A percentile compares a stretch with the other conserved stretches of the same genome.
Conservation (phyloP, 2,113 vertebrate genomes). For the Leucopternis melanops region DNA sequence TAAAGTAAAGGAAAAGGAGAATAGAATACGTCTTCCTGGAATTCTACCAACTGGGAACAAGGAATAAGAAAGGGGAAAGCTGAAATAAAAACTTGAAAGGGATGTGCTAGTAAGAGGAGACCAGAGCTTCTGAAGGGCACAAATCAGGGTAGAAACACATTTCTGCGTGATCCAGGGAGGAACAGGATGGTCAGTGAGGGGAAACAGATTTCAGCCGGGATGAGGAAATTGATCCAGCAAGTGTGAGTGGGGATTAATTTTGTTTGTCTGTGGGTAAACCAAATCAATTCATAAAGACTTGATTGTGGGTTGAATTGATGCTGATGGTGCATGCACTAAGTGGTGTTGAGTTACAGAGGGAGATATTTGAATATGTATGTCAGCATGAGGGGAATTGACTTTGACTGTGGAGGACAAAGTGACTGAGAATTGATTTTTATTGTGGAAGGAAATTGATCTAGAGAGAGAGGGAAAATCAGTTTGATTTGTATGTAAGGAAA, state of each 20-base stretch:
- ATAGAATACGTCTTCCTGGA: not conserved
- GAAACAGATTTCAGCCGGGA: not conserved
- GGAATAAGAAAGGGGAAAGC: not conserved
- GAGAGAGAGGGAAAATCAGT: not conserved
- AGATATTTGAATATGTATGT: constrained; percentile 28
- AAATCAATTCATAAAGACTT: not conserved
- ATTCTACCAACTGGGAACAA: not conserved
- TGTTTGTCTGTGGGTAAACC: not conserved
- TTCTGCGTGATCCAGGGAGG: not conserved
- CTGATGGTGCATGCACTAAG: not conserved
- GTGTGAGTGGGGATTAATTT: constrained; percentile 11
- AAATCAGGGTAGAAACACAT: not conserved
- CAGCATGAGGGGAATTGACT: constrained; percentile 41
- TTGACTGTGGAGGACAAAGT: constrained; percentile 55
- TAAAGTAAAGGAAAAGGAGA: not conserved
- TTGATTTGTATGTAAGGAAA: constrained; percentile 1
- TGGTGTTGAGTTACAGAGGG: not conserved
- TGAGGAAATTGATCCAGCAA: not conserved
- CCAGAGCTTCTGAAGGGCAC: not conserved
- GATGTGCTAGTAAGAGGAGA: not conserved
- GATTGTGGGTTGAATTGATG: not conserved
- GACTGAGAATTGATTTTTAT: constrained; percentile 59
- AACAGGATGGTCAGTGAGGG: not conserved
- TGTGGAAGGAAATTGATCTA: constrained; percentile 44
- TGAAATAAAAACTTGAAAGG: not conserved